Evolutionary conservation across 1,140 invertebrate species (phyloP), one percentile per base, ranked within the genome.

Genomic region (Bradysia coprophila): DNA sequence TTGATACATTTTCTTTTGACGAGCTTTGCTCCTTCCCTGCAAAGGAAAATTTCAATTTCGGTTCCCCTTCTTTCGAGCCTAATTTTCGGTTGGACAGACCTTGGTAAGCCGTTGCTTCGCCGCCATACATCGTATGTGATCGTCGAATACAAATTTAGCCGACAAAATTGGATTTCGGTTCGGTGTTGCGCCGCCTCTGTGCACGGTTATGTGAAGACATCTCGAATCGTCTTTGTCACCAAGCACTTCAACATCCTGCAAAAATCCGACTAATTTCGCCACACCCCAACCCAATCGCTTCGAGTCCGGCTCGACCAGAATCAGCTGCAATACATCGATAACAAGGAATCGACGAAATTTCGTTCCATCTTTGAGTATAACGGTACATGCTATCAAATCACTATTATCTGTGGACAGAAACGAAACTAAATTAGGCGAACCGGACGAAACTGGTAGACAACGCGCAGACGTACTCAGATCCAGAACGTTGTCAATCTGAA

Each of bases 51-150:
- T n/a, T n/a, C n/a, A n/a, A 24, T 20, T 10, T 13, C 32, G 6
- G 40, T 9, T 42, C 15, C 18, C 31, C 13, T 10, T 6, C 13
- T 24, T 13, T 28, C 21, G 4, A n/a, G 8, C n/a, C 8, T 31
- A 31, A 31, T 31, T 9, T 9, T 31, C 9, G 28, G n/a, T 31
- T 9, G 28, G 28, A 9, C n/a, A 31, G 16, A 86, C 82, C 75
- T 89, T 77, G 2, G 72, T 73, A 21, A 77, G 56, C n/a, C 75
- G 55, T 64, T 88, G 87, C 61, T 87, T 88, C 20, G 87, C 90
- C 23, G 90, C 89, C 88, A 95, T 92, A 58, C 92, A 97, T 10
- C 95, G 71, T 45, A 98, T 98, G 57, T 98, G 91, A 67, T 99
- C 95, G 58, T 98, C 94, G 57, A 98, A 98, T 34, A 96, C 76